Conservation (phyloP, 1,140 invertebrate genomes). For the Drosophila micromelanica region DNA sequence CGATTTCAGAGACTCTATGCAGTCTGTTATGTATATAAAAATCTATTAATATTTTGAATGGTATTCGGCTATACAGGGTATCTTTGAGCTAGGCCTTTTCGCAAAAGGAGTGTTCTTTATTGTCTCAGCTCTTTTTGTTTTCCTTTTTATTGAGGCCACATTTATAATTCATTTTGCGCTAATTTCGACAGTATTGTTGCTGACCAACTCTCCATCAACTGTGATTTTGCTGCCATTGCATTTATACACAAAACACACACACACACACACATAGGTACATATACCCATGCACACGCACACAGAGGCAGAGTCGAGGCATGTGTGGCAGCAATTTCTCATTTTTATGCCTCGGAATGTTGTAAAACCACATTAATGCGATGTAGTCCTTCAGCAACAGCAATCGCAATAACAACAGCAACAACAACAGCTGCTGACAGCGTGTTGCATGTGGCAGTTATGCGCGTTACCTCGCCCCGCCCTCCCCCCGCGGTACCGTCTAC, state of each 20-base stretch:
- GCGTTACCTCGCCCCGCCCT: neutral
- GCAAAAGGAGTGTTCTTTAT: neutral
- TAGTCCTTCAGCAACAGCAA: slow-evolving; percentile 61
- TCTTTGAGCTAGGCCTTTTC: too few species aligned
- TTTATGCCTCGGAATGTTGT: slow-evolving; percentile 79
- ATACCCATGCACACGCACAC: neutral
- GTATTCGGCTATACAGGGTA: too few species aligned
- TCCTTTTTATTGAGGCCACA: slow-evolving; percentile 65
- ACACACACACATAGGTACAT: neutral
- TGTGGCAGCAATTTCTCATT: slow-evolving; percentile 80
- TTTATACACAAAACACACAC: slow-evolving; percentile 6
- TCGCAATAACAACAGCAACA: slow-evolving; percentile 22
- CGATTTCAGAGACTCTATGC: too few species aligned
- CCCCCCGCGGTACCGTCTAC: slow-evolving; percentile 5
- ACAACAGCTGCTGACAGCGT: slow-evolving; percentile 36
- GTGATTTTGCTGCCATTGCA: slow-evolving; percentile 31
- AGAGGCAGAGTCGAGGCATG: slow-evolving; percentile 50
- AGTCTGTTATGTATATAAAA: too few species aligned
- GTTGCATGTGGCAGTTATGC: slow-evolving; percentile 26
- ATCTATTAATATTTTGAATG: too few species aligned
- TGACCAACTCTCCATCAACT: slow-evolving; percentile 32
- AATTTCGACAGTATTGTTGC: slow-evolving; percentile 77
- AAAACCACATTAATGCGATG: slow-evolving; percentile 80
- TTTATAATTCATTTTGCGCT: slow-evolving; percentile 83
- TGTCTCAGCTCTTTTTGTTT: slow-evolving; percentile 18